Evolutionary conservation across 1,140 invertebrate genomes (phyloP).

Genomic region (Drosophila triauraria): DNA sequence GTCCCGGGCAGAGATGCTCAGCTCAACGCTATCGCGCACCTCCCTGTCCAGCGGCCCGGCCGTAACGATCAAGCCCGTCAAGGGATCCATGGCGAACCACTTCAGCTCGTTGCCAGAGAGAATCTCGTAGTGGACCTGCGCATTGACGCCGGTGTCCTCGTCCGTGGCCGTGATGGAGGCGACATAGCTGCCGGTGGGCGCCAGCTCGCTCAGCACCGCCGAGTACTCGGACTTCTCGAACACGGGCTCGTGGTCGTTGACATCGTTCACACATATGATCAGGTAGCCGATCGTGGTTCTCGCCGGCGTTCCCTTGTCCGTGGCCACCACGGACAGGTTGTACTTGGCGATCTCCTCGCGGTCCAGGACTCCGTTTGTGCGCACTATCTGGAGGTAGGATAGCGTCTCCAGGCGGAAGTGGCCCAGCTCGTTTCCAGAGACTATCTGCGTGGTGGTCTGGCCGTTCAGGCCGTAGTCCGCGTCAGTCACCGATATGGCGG

Average conservation of each 20-base stretch:
- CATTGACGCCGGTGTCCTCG: conserved; percentile 95
- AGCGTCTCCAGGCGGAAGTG: conserved; percentile 95
- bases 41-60: conserved; percentile 93
- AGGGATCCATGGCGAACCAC: conserved; percentile 94
- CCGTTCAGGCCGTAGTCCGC: conserved; percentile 96
- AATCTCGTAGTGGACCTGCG: conserved; percentile 94
- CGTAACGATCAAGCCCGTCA: conserved; percentile 95
- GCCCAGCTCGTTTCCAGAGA: conserved; percentile 94
- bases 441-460: conserved; percentile 93
- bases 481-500: conserved; percentile 96
- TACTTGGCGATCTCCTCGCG: conserved; percentile 96
- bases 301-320: conserved; percentile 94
- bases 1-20: conserved; percentile 94
- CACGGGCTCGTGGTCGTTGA: conserved; percentile 97
- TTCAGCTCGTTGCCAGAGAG: conserved; percentile 93
- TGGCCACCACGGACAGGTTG: conserved; percentile 95
- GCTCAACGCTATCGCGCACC: conserved; percentile 91
- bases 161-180: conserved; percentile 95
- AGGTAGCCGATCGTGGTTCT: conserved; percentile 94
- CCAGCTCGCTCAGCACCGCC: conserved; percentile 93
- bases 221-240: conserved; percentile 97
- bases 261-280: conserved; percentile 96
- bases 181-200: conserved; percentile 94
- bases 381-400: conserved; percentile 94
- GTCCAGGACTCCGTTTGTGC: conserved; percentile 96